phyloP scores from a whole-genome alignment of 2,113 vertebrate species.

The Proterorhinus semilunaris region DNA sequence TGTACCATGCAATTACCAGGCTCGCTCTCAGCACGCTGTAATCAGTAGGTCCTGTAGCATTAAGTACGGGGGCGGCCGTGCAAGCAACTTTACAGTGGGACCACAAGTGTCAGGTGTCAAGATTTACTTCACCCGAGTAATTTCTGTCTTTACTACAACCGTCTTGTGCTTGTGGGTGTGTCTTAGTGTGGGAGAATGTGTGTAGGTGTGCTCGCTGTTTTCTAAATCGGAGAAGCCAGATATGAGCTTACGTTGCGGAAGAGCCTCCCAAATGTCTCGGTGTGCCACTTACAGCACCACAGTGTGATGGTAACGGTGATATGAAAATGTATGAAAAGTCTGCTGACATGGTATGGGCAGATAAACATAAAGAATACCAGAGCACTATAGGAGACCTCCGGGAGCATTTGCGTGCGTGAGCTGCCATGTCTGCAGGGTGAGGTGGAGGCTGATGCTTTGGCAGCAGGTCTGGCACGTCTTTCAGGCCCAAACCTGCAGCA shows the following conservation, averaged over 20 bases:
- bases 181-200: conserved; percentile 66
- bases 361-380: neutral
- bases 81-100: conserved; percentile 56
- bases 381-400: neutral
- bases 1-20: conserved; percentile 67
- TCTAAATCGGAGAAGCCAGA: conserved; percentile 61
- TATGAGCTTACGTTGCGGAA: conserved; percentile 21
- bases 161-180: conserved; percentile 49
- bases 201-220: conserved; percentile 62
- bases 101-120: conserved; percentile 52
- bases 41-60: conserved; percentile 64
- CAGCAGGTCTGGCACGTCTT: conserved; percentile 81
- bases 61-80: conserved; percentile 46
- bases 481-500: conserved; percentile 79
- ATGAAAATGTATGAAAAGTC: neutral
- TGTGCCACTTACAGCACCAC: conserved; percentile 14
- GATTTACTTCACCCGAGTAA: conserved; percentile 51
- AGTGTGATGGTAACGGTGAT: neutral
- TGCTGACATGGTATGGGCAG: neutral
- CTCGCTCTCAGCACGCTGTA: conserved; percentile 60
- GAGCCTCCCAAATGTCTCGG: conserved; percentile 25
- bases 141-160: conserved; percentile 17
- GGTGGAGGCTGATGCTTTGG: conserved; percentile 76
- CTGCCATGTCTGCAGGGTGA: conserved; percentile 80
- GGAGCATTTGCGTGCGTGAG: conserved; percentile 28